Conservation (phyloP, 2,888 invertebrate genomes). For the Boloria euphrosyne region DNA sequence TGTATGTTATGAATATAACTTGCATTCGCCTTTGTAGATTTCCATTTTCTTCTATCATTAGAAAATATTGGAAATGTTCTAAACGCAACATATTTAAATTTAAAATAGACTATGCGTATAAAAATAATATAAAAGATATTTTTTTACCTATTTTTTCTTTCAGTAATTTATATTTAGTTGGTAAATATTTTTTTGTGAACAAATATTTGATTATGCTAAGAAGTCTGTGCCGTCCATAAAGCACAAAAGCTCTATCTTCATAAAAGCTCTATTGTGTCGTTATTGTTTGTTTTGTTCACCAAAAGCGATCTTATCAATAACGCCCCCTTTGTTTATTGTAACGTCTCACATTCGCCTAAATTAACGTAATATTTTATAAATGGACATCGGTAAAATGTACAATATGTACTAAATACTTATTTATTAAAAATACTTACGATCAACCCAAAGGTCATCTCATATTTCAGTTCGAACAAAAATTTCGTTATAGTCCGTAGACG, state of each 20-base stretch:
- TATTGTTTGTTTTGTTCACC: constrained; percentile 65
- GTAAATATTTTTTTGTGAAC: constrained; percentile 1
- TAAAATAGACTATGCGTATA: no score
- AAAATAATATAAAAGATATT: no score
- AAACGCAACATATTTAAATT: no score
- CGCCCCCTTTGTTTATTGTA: constrained; percentile 40
- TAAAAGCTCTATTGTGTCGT: constrained; percentile 71
- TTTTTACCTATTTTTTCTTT: no score
- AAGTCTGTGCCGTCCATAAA: constrained; percentile 47
- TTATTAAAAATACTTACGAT: no score
- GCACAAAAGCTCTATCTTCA: constrained; percentile 66
- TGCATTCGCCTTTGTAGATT: constrained; percentile 3
- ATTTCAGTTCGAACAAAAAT: no score
- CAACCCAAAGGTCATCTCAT: no score
- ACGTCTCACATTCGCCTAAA: constrained; percentile 21
- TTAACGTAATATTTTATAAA: constrained; percentile 16
- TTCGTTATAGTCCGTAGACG: no score
- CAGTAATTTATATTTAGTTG: neutral
- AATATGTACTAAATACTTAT: neutral
- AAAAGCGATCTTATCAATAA: constrained; percentile 64
- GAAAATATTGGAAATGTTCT: neutral
- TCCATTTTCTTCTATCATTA: neutral
- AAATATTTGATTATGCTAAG: constrained; percentile 53
- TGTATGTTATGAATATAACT: constrained; percentile 48
- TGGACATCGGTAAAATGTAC: constrained; percentile 14